phyloP scores from a whole-genome alignment of 2,113 vertebrate genomes.

The Sceloporus tristichus region DNA sequence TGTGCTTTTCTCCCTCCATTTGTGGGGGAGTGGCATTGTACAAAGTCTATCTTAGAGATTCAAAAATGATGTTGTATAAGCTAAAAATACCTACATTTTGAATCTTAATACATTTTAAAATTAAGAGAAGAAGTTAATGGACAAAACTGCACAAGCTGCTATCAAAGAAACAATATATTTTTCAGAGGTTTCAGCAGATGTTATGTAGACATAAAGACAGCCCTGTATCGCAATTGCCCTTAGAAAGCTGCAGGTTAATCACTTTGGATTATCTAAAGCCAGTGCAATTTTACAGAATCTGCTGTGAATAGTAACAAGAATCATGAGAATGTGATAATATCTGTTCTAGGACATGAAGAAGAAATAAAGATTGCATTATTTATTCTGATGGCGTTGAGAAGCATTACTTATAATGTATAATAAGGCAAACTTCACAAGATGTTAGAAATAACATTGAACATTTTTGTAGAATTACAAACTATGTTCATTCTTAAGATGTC shows the following conservation, averaged over 20 bases:
- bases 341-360: neutral
- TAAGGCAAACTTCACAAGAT: neutral
- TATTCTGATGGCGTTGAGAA: neutral
- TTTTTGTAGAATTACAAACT: neutral
- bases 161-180: neutral
- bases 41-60: neutral
- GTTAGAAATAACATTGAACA: neutral
- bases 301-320: constrained; percentile 14
- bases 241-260: constrained; percentile 50
- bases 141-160: neutral
- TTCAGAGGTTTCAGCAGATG: neutral
- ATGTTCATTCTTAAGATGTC: neutral
- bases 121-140: neutral
- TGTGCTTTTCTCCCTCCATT: no score
- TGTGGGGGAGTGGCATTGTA: neutral
- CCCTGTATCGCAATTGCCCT: constrained; percentile 17
- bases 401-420: neutral
- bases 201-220: constrained; percentile 5
- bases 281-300: constrained; percentile 8
- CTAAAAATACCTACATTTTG: neutral
- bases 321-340: neutral
- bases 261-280: constrained; percentile 19
- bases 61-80: neutral
- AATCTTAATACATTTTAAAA: neutral
- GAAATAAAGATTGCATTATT: neutral